Evolutionary conservation across 2,113 vertebrate genomes (phyloP).

Genomic region (Ochotona princeps): DNA sequence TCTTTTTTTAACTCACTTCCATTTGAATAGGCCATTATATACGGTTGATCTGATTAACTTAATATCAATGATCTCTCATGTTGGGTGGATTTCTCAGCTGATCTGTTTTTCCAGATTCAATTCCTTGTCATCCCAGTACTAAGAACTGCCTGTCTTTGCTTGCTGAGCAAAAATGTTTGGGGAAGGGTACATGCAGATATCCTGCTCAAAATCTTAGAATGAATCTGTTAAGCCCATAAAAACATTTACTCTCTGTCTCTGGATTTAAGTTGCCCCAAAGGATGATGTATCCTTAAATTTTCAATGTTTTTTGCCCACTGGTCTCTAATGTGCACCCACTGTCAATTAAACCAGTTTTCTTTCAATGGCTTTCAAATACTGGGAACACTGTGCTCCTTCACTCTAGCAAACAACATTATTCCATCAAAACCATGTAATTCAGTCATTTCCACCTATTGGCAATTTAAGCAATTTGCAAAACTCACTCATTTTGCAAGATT

Average conservation of each 20-base stretch:
- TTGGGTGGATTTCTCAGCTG: too few species aligned
- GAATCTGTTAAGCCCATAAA: not conserved
- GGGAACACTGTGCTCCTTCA: not conserved
- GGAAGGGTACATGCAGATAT: not conserved
- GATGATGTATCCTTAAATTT: not conserved
- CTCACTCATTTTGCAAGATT: not conserved
- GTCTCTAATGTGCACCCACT: not conserved
- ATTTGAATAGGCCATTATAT: not conserved
- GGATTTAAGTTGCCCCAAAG: not conserved
- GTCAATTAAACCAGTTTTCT: not conserved
- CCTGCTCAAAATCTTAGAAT: not conserved
- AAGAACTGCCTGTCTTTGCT: not conserved
- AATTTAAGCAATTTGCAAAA: not conserved
- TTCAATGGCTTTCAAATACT: not conserved
- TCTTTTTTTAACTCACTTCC: not conserved
- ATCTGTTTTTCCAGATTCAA: not conserved
- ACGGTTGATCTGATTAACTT: not conserved
- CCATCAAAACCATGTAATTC: not conserved
- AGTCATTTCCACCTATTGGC: not conserved
- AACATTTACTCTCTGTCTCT: not conserved
- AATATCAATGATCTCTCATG: not conserved
- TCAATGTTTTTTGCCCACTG: not conserved
- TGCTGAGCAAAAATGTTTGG: not conserved
- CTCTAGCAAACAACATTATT: not conserved
- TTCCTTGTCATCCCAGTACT: not conserved